A percentile compares a stretch with the other conserved stretches of the same genome.
phyloP scores from a whole-genome alignment of 2,113 vertebrate genomes.

The Sitta europaea region DNA sequence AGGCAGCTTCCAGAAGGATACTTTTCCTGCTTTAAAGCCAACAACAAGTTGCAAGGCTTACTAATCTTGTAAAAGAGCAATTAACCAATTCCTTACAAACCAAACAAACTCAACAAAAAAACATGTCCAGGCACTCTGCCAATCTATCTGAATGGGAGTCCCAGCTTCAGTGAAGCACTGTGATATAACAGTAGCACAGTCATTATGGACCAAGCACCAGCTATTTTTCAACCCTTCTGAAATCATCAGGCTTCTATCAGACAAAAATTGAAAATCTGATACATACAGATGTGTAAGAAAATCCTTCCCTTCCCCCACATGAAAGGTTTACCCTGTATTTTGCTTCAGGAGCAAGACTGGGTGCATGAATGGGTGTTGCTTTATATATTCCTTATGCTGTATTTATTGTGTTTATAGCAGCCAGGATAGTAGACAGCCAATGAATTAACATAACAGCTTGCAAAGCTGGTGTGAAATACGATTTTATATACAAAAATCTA shows the following conservation, averaged over 20 bases:
- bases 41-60: not conserved
- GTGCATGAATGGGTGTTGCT: not conserved
- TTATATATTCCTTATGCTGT: not conserved
- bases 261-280: conserved; percentile 60
- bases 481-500: conserved; percentile 33
- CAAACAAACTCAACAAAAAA: not conserved
- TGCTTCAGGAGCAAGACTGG: not conserved
- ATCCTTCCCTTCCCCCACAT: not conserved
- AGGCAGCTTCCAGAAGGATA: conserved; percentile 51
- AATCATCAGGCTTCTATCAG: conserved; percentile 22
- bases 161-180: not conserved
- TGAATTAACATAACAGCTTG: conserved; percentile 38
- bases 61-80: conserved; percentile 40
- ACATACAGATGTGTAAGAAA: conserved; percentile 23
- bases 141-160: not conserved
- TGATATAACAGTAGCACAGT: conserved; percentile 1
- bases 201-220: conserved; percentile 23
- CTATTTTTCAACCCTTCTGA: conserved; percentile 46
- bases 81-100: conserved; percentile 43
- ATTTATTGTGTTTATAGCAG: conserved; percentile 16
- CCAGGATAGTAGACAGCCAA: not conserved
- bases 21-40: conserved; percentile 50
- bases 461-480: conserved; percentile 33
- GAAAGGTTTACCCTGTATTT: not conserved
- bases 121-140: not conserved